Conservation (phyloP, 2,888 invertebrate genomes). For the Sclerodermus sp. region DNA sequence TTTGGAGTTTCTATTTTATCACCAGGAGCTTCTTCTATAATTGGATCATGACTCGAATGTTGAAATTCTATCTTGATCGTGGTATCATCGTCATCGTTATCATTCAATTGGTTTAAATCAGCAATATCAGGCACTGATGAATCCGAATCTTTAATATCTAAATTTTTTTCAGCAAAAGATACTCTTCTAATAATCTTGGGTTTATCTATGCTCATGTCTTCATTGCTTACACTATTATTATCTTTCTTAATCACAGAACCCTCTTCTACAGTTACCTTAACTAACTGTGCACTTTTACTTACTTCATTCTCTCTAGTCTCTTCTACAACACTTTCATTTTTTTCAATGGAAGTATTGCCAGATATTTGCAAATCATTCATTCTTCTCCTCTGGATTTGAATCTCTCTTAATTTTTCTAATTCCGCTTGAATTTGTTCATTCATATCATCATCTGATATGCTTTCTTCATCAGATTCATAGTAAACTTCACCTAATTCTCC, state of each 20-base stretch:
- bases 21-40: conserved; percentile 7
- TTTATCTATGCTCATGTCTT: not conserved
- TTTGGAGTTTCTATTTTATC: conserved; percentile 36
- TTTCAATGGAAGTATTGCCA: no score
- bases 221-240: not conserved
- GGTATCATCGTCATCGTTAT: conserved; percentile 1
- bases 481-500: conserved; percentile 30
- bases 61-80: conserved; percentile 41
- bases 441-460: conserved; percentile 22
- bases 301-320: no score
- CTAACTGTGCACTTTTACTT: no score
- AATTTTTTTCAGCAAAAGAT: conserved; percentile 27
- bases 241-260: not conserved
- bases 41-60: conserved; percentile 33
- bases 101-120: not conserved
- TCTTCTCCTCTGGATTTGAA: not conserved
- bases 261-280: no score
- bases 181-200: conserved; percentile 18
- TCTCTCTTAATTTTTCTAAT: conserved; percentile 22
- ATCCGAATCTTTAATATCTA: not conserved
- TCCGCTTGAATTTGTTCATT: conserved; percentile 22
- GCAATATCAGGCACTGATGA: not conserved
- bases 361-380: no score
- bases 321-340: no score
- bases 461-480: conserved; percentile 28